Evolutionary conservation across 2,113 vertebrate species (phyloP), one percentile per base, ranked within the genome.

Genomic region (Ovibos moschatus): DNA sequence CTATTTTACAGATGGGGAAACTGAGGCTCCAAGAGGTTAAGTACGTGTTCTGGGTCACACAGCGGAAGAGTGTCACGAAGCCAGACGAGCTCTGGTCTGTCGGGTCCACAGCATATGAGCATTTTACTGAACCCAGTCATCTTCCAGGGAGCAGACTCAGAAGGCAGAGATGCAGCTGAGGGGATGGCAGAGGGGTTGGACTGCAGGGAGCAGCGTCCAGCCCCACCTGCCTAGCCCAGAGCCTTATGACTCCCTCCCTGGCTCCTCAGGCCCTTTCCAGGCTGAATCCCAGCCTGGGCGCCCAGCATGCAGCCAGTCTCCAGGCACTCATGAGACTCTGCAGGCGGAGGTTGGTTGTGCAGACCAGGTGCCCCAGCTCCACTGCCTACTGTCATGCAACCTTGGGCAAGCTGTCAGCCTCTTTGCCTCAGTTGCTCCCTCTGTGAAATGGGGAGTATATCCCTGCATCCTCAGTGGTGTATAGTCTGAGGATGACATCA

Each of bases 1-100:
- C 78, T 51, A 2, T 83, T 81, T 74, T 30, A 83, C 51, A 87
- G 33, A 47, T 74, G n/a, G 83, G 71, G 94, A 97, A 74, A 95
- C 79, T 60, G 89, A 97, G 95, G 57, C 86, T 88, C 82, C 19
- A 15, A 50, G 64, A 36, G 51, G 30, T 19, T 60, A 51, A 76
- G 84, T 2, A 11, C 62, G 79, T 85, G 51, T 58, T 25, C n/a
- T 5, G 1, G 15, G 33, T 55, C 86, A 60, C 82, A 33, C 0
- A 1, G n/a, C 3, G 7, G 60, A 3, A 87, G 43, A 94, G 74
- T 13, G 47, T 62, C 28, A 53, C 62, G 71, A 53, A 60, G 28
- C 40, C 57, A 84, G n/a, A 76, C 30, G 51, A 62, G 16, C 33
- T 50, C 89, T 57, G 53, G 5, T 67, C 58, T 71, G 2, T 57